Base-by-base conservation (phyloP, 2,797 vertebrate species). In the Sebastes steindachneri region DNA sequence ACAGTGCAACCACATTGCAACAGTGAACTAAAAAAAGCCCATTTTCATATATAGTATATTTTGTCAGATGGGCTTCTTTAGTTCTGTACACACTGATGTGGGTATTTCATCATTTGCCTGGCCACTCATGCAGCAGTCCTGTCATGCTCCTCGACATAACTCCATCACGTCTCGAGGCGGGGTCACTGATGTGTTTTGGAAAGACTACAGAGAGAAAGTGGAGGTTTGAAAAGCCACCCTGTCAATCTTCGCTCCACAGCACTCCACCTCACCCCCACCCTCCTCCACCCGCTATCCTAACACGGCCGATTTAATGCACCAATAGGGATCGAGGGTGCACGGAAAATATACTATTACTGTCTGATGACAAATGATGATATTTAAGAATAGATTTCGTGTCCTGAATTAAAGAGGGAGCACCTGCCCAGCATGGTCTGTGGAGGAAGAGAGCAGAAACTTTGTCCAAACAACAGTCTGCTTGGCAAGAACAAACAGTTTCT, bases 171-270 rank as follows among this genome's bases (percentile, higher is more conserved):
- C 77, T 82, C 71, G 9, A 73, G 84, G 78, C 75, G 25, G 80
- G 73, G 59, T 85, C 78, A 72, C 88, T 90, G 87, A 88, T 95
- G 89, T 93, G 89, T 93, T 92, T 90, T 95, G 93, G 92, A 95
- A 87, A 71, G 87, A 92, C 88, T 93, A 93, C 90, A 93, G 77
- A 94, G 90, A 86, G 80, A 94, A 92, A 84, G 86, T 86, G 60
- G 76, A 80, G 89, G 74, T 89, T 92, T 93, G 86, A 89, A 93
- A 68, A 93, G 92, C 87, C 80, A 59, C 85, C 75, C 88, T 93
- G 92, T 94, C 93, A 91, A 73, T 92, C 92, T 90, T 79, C 85
- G 28, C 79, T 91, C 89, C 85, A 31, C 87, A 82, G 57, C 74
- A 68, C 79, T 83, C 81, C 83, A 85, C 79, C 55, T 73, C 74